Percentiles rank a stretch among this genome's conserved stretches.
phyloP scores from a whole-genome alignment of 1,140 invertebrate species.

The Arion vulgaris region DNA sequence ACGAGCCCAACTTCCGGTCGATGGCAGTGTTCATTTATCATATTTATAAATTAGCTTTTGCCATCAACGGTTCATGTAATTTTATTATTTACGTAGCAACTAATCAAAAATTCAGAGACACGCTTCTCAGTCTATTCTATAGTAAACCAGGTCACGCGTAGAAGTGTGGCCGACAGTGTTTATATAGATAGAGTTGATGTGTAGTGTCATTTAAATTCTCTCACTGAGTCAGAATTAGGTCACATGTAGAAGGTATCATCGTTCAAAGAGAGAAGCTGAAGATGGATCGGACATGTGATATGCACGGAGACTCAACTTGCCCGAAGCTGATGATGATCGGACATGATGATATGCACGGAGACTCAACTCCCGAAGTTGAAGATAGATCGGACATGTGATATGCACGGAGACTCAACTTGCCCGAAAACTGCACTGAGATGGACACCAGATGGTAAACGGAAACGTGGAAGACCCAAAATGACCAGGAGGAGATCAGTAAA shows the following conservation, averaged over 20 bases:
- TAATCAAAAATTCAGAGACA: conserved; percentile 11
- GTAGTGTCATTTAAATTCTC: not conserved
- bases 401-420: no score
- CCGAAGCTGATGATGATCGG: no score
- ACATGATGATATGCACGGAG: no score
- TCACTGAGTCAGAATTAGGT: not conserved
- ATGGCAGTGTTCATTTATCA: conserved; percentile 8
- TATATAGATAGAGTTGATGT: not conserved
- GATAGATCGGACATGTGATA: no score
- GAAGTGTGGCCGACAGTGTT: not conserved
- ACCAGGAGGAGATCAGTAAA: no score
- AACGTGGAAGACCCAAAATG: no score
- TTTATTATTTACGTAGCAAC: conserved; percentile 27
- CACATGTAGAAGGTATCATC: not conserved
- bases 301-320: no score
- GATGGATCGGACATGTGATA: no score
- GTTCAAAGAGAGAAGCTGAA: no score
- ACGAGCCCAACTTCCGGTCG: not conserved
- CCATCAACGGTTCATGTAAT: conserved; percentile 15
- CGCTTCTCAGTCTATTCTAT: conserved; percentile 14
- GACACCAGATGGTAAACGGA: no score
- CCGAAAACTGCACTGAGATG: no score
- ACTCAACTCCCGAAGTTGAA: no score
- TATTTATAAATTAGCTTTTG: not conserved
- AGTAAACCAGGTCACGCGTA: not conserved